These are phyloP conservation scores for Anoura caudifer DNA, from an alignment of 2,113 vertebrate species.

Conservation along the genomic window DNA sequence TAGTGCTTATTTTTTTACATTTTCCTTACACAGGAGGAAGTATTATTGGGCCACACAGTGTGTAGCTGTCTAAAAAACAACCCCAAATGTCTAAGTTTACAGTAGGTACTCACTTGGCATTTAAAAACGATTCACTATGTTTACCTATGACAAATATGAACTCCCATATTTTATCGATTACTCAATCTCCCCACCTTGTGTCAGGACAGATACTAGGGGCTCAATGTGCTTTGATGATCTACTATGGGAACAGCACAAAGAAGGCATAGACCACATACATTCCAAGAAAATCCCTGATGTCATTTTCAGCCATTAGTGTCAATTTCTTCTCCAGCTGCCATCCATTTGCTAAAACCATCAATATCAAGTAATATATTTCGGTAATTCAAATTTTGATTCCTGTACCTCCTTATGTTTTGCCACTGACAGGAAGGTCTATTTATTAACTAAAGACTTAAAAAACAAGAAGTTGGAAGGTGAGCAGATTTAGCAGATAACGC, in stretches of 20 bases:
- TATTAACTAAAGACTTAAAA: background rate
- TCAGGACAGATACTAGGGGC: background rate
- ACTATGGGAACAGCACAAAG: background rate
- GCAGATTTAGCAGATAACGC: background rate
- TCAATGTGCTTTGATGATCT: background rate
- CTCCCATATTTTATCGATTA: background rate
- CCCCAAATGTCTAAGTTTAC: background rate
- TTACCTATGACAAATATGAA: background rate
- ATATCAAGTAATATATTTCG: background rate
- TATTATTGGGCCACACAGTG: too few relatives aligned
- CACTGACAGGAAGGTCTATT: background rate
- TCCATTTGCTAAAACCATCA: background rate
- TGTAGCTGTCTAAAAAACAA: background rate
- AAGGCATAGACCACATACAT: too few relatives aligned
- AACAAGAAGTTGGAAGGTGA: background rate
- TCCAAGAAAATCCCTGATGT: background rate
- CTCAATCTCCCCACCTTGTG: too few relatives aligned
- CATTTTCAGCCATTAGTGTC: too few relatives aligned
- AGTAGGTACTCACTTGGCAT: background rate
- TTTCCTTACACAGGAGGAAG: background rate
- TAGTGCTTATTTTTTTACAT: background rate
- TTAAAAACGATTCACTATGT: background rate
- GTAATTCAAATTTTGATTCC: background rate
- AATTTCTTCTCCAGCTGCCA: background rate
- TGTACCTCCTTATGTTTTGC: background rate